phyloP scores from a whole-genome alignment of 2,113 vertebrate genomes.

The Microtus montanus region DNA sequence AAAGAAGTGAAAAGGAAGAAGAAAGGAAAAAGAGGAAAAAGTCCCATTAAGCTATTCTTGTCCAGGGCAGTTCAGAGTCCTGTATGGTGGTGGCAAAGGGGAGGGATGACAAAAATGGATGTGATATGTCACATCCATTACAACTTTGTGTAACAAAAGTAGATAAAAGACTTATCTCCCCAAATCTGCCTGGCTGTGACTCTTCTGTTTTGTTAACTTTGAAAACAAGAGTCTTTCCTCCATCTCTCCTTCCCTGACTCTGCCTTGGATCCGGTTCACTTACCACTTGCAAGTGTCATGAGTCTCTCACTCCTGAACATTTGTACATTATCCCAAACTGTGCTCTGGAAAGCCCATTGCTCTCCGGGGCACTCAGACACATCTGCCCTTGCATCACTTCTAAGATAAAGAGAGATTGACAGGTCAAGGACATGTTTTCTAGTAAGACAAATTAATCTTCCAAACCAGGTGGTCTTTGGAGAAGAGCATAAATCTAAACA shows the following conservation, averaged over 20 bases:
- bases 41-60: not conserved
- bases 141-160: not conserved
- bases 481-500: conserved; percentile 74
- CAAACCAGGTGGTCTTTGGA: conserved; percentile 68
- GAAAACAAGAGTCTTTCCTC: conserved; percentile 34
- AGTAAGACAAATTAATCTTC: conserved; percentile 68
- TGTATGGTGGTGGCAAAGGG: not conserved
- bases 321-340: not conserved
- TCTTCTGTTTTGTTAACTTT: conserved; percentile 12
- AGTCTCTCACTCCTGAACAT: not conserved
- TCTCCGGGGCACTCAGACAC: conserved; percentile 54
- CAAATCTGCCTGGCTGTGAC: not conserved
- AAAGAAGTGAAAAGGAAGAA: not conserved
- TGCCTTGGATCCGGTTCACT: conserved; percentile 14
- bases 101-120: not conserved
- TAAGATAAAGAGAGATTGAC: conserved; percentile 69
- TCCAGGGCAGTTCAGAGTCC: not conserved
- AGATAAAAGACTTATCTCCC: not conserved
- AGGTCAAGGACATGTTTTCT: conserved; percentile 71
- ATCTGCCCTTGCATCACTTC: conserved; percentile 52
- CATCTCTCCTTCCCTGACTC: not conserved
- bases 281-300: not conserved
- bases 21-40: not conserved
- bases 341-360: conserved; percentile 56
- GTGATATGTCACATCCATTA: too few species aligned